phyloP scores from a whole-genome alignment of 2,113 vertebrate genomes.

The Seriola rivoliana region DNA sequence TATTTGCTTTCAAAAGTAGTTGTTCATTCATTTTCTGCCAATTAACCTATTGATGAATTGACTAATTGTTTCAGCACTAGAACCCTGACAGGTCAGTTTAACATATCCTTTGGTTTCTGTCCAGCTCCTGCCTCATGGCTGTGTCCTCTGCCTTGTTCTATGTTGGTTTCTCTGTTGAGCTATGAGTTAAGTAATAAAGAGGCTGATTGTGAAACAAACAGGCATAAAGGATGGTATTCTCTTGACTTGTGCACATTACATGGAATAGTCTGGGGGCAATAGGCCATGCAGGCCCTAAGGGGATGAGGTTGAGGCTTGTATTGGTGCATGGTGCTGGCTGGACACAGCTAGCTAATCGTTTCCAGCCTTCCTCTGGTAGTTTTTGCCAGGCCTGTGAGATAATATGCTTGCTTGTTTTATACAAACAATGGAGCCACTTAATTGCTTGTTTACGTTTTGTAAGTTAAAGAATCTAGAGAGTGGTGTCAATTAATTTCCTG shows the following conservation, averaged over 20 bases:
- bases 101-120: not conserved
- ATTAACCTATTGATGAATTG: not conserved
- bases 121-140: conserved; percentile 6
- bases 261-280: conserved; percentile 21
- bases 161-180: conserved; percentile 17
- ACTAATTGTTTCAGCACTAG: not conserved
- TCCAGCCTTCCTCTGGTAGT: conserved; percentile 57
- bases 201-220: conserved; percentile 62
- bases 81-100: not conserved
- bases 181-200: conserved; percentile 46
- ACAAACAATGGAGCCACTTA: conserved; percentile 48
- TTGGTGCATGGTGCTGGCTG: conserved; percentile 65
- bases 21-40: not conserved
- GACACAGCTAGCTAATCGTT: conserved; percentile 64
- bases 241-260: conserved; percentile 37
- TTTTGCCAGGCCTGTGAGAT: conserved; percentile 52
- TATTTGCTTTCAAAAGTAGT: not conserved
- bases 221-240: conserved; percentile 65
- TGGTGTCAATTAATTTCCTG: conserved; percentile 30
- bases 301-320: conserved; percentile 33
- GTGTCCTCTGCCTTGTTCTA: conserved; percentile 12
- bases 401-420: conserved; percentile 60
- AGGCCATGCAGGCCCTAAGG: conserved; percentile 15
- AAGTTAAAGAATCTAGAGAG: conserved; percentile 38
- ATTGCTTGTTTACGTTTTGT: conserved; percentile 60